Evolutionary conservation across 2,797 vertebrate genomes (phyloP).

Genomic region (Champsocephalus esox): DNA sequence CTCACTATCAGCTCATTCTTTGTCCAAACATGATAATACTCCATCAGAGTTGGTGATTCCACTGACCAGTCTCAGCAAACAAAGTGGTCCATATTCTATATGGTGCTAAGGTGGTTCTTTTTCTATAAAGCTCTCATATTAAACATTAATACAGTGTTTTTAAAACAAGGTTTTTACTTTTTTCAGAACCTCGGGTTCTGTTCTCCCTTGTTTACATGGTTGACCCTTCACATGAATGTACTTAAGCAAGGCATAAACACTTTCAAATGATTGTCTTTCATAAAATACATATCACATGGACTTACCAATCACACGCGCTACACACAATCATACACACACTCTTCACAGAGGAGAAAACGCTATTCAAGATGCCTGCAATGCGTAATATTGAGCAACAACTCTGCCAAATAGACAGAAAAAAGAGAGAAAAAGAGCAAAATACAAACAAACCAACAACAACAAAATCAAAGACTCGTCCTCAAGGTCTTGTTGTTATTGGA

Average conservation of each 20-base stretch:
- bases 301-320: slow-evolving; percentile 54
- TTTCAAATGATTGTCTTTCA: slow-evolving; percentile 85
- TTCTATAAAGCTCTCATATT: slow-evolving; percentile 76
- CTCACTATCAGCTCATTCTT: slow-evolving; percentile 54
- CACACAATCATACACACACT: slow-evolving; percentile 66
- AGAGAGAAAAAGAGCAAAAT: slow-evolving; percentile 50
- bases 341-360: slow-evolving; percentile 78
- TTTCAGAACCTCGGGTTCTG: slow-evolving; percentile 63
- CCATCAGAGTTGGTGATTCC: slow-evolving; percentile 50
- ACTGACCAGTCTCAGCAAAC: slow-evolving; percentile 57
- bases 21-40: slow-evolving; percentile 53
- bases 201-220: slow-evolving; percentile 60
- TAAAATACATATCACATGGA: slow-evolving; percentile 73
- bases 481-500: slow-evolving; percentile 73
- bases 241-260: slow-evolving; percentile 70
- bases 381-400: slow-evolving; percentile 73
- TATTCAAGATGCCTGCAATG: slow-evolving; percentile 75
- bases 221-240: slow-evolving; percentile 58
- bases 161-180: slow-evolving; percentile 71
- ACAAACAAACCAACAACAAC: slow-evolving; percentile 73
- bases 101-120: slow-evolving; percentile 61
- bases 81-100: slow-evolving; percentile 61
- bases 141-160: slow-evolving; percentile 74
- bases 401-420: slow-evolving; percentile 64
- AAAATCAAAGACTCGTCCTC: slow-evolving; percentile 69